Percentiles rank a stretch among this genome's conserved stretches.
Evolutionary conservation across 2,113 vertebrate genomes (phyloP).

Genomic region (Megaceryle torquata): DNA sequence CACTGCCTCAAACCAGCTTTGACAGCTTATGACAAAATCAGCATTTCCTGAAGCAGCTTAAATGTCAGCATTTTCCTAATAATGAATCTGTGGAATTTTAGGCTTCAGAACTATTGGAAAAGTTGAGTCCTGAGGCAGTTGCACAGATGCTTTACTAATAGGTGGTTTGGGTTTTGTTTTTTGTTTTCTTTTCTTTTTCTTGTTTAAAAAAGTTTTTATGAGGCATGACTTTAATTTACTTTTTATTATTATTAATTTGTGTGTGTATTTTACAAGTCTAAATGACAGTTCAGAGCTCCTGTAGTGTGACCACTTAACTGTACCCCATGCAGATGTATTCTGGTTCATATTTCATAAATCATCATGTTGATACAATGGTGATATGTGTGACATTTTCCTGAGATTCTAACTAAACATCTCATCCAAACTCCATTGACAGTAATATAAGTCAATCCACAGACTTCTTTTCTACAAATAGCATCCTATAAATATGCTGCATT

Average conservation of each 20-base stretch:
- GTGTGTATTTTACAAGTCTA: constrained; percentile 46
- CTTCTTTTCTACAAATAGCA: constrained; percentile 37
- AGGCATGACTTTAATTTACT: background rate
- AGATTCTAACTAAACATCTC: constrained; percentile 49
- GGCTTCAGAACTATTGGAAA: background rate
- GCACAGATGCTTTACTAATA: background rate
- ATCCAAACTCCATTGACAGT: background rate
- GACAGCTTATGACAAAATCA: background rate
- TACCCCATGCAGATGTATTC: constrained; percentile 50
- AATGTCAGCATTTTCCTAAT: constrained; percentile 13
- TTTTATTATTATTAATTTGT: background rate
- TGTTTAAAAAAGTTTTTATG: background rate
- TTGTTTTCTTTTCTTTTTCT: background rate
- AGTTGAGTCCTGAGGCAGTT: background rate
- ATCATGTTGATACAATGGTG: constrained; percentile 61
- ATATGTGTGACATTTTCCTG: constrained; percentile 64
- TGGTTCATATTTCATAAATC: constrained; percentile 71
- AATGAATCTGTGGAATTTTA: background rate
- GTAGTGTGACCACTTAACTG: constrained; percentile 33
- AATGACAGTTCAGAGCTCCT: constrained; percentile 53
- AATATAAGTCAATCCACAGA: background rate
- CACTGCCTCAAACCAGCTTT: background rate
- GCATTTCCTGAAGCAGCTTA: background rate
- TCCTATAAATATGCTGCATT: constrained; percentile 41
- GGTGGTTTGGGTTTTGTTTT: background rate